Percentiles rank a stretch among this genome's conserved stretches.
Evolutionary conservation across 2,113 vertebrate species (phyloP).

Genomic region (Callionymus lyra): DNA sequence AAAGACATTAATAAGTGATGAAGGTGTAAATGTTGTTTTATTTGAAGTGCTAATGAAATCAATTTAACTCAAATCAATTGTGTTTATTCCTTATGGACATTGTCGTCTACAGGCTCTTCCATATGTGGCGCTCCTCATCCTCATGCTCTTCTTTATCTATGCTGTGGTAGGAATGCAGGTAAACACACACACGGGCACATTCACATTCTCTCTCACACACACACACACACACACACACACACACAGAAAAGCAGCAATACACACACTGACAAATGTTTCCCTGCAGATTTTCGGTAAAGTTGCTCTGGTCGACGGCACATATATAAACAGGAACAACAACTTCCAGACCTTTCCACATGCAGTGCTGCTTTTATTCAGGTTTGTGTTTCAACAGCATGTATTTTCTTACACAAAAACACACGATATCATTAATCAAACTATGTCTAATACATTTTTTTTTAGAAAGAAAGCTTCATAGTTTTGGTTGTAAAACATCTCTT

Average conservation of each 20-base stretch:
- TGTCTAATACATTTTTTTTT: no score
- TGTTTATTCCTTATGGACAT: neutral
- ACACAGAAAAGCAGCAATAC: neutral
- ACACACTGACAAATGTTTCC: neutral
- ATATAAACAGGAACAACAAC: conserved; percentile 95
- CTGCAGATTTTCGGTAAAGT: conserved; percentile 92
- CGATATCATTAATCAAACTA: no score
- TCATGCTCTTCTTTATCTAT: conserved; percentile 98
- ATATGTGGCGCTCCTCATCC: neutral
- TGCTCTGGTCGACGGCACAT: conserved; percentile 82
- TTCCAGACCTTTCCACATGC: conserved; percentile 98
- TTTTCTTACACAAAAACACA: no score
- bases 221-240: no score
- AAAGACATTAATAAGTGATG: no score
- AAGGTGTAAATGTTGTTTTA: neutral
- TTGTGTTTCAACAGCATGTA: conserved; percentile 16
- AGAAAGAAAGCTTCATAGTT: no score
- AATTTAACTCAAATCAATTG: no score
- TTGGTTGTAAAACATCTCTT: no score
- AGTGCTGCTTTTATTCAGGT: conserved; percentile 92
- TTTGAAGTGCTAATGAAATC: no score
- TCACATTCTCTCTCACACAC: no score
- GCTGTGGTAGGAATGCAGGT: conserved; percentile 99
- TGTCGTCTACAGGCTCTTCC: conserved; percentile 5
- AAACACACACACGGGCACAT: conserved; percentile 7